phyloP scores from a whole-genome alignment of 2,888 invertebrate genomes.

The Cheilosia pagana region DNA sequence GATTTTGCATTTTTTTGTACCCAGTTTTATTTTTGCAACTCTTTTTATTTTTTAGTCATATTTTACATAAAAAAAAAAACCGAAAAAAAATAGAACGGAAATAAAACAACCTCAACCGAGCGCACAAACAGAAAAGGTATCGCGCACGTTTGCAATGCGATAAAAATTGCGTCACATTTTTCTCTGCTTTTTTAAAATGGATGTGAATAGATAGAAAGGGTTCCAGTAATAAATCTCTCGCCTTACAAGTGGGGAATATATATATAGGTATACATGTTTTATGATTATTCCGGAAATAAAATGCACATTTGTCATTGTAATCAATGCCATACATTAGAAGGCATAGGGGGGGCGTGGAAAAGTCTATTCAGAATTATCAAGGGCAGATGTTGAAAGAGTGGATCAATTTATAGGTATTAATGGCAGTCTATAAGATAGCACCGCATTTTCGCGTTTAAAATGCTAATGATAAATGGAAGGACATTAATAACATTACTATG shows the following conservation, averaged over 20 bases:
- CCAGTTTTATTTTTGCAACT: constrained; percentile 33
- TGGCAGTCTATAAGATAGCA: not conserved
- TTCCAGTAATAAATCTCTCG: constrained; percentile 70
- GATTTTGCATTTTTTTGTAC: constrained; percentile 32
- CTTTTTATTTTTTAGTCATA: constrained; percentile 27
- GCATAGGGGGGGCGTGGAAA: constrained; percentile 47
- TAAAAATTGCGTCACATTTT: constrained; percentile 64
- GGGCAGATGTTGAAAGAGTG: constrained; percentile 47
- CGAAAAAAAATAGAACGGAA: constrained; percentile 33
- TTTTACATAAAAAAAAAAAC: constrained; percentile 34
- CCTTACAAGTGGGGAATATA: constrained; percentile 41
- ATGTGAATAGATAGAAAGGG: constrained; percentile 64
- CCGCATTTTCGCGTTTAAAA: not conserved
- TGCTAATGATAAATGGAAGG: not conserved
- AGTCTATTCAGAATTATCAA: constrained; percentile 40
- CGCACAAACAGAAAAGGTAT: constrained; percentile 56
- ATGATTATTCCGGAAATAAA: constrained; percentile 71
- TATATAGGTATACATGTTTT: constrained; percentile 22
- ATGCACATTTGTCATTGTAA: constrained; percentile 73
- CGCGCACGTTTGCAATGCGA: constrained; percentile 60
- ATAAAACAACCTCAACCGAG: constrained; percentile 44
- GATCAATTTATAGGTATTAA: constrained; percentile 11
- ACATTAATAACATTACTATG: no score
- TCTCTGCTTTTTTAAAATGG: constrained; percentile 45
- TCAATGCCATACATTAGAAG: constrained; percentile 48